Evolutionary conservation across 2,888 invertebrate species (phyloP).

Genomic region (Drosophila atroscutellata): DNA sequence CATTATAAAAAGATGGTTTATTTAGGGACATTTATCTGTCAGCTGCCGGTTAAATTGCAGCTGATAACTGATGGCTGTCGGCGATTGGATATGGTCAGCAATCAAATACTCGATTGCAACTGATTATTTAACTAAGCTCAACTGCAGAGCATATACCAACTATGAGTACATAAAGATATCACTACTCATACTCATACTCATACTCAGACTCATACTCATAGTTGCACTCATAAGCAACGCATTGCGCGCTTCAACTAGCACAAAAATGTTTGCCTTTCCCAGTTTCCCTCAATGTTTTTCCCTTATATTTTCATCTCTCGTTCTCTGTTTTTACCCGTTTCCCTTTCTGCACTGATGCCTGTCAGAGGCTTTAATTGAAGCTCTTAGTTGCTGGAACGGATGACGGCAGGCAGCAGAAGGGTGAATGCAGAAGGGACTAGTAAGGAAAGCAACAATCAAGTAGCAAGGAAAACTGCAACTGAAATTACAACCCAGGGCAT

Average conservation of each 20-base stretch:
- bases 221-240: constrained; percentile 41
- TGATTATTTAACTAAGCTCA: constrained; percentile 61
- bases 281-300: constrained; percentile 12
- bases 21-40: not conserved
- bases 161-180: not conserved
- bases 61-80: constrained; percentile 24
- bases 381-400: constrained; percentile 58
- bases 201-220: constrained; percentile 19
- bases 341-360: constrained; percentile 30
- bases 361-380: constrained; percentile 73
- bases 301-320: not conserved
- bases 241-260: constrained; percentile 59
- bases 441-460: constrained; percentile 66
- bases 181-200: constrained; percentile 14
- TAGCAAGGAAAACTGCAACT: constrained; percentile 69
- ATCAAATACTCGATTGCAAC: constrained; percentile 40
- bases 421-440: not conserved
- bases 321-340: constrained; percentile 7
- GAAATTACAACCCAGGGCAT: constrained; percentile 73
- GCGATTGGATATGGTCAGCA: constrained; percentile 42
- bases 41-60: constrained; percentile 4
- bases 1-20: not conserved
- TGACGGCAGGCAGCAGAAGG: constrained; percentile 8
- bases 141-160: constrained; percentile 45
- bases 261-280: constrained; percentile 52